A percentile compares a stretch with the other conserved stretches of the same genome.
phyloP scores from a whole-genome alignment of 2,113 vertebrate species.

The Myotis davidii region DNA sequence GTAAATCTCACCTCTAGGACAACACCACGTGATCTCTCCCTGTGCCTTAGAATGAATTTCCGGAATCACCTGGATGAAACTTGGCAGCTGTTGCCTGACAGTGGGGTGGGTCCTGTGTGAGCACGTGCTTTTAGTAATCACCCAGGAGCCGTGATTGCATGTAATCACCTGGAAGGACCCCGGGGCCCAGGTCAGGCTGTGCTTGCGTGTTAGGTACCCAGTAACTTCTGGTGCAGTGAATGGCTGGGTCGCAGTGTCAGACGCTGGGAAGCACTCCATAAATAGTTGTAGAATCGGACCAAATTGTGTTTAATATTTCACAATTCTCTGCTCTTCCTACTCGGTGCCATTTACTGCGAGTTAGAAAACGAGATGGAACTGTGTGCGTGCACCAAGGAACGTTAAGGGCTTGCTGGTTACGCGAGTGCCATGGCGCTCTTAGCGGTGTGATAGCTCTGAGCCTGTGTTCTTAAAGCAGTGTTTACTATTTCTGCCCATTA shows the following conservation, averaged over 20 bases:
- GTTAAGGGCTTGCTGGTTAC: conserved; percentile 16
- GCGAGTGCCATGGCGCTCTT: neutral
- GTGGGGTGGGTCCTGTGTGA: neutral
- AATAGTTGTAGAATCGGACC: conserved; percentile 1
- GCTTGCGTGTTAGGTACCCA: rapidly evolving
- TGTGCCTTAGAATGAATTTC: neutral
- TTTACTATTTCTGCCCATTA: conserved; percentile 77
- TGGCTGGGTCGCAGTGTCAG: neutral
- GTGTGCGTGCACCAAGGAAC: neutral
- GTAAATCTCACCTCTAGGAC: neutral
- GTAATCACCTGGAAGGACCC: neutral
- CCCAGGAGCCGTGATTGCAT: neutral
- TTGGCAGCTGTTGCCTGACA: neutral
- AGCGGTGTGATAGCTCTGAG: neutral
- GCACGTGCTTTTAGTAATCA: neutral
- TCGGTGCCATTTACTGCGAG: neutral
- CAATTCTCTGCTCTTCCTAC: neutral
- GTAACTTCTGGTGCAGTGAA: neutral
- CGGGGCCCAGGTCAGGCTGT: neutral
- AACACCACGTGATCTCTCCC: neutral
- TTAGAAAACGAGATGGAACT: neutral
- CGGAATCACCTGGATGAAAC: too few relatives aligned
- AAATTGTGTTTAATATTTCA: conserved; percentile 36
- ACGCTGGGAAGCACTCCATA: neutral
- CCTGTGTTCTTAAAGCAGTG: conserved; percentile 20